Percentiles rank a stretch among this genome's conserved stretches.
Conservation (phyloP, 2,888 invertebrate genomes). For the Actias luna region DNA sequence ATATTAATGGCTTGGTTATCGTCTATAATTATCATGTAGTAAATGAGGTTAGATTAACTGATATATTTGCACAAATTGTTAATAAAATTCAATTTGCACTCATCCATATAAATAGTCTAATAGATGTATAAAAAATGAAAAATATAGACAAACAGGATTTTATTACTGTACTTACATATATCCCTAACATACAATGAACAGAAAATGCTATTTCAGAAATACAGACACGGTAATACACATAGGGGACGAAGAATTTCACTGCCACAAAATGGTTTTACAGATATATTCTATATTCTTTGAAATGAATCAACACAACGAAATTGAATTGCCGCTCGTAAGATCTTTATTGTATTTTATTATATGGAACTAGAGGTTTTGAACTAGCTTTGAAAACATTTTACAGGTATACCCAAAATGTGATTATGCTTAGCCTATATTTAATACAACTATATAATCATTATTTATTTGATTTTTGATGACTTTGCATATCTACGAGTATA, state of each 20-base stretch:
- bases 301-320: constrained; percentile 52
- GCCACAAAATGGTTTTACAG: constrained; percentile 86
- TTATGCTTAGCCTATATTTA: too few species aligned
- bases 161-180: neutral
- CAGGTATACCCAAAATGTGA: too few species aligned
- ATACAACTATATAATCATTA: too few species aligned
- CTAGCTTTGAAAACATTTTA: too few species aligned
- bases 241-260: constrained; percentile 85
- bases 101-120: neutral
- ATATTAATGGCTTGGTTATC: constrained; percentile 9
- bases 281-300: constrained; percentile 86
- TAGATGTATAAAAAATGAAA: neutral
- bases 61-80: neutral
- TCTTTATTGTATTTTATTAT: neutral
- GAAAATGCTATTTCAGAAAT: constrained; percentile 74
- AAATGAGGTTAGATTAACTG: neutral
- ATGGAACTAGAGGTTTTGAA: neutral
- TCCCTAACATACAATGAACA: neutral
- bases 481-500: too few species aligned
- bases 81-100: neutral
- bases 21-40: neutral
- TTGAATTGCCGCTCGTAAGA: constrained; percentile 64
- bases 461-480: too few species aligned
- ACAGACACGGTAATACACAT: constrained; percentile 85
- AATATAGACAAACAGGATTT: constrained; percentile 5